Percentiles rank a stretch among this genome's conserved stretches.
Evolutionary conservation across 2,888 invertebrate species (phyloP).

Genomic region (Seladonia tumulorum): DNA sequence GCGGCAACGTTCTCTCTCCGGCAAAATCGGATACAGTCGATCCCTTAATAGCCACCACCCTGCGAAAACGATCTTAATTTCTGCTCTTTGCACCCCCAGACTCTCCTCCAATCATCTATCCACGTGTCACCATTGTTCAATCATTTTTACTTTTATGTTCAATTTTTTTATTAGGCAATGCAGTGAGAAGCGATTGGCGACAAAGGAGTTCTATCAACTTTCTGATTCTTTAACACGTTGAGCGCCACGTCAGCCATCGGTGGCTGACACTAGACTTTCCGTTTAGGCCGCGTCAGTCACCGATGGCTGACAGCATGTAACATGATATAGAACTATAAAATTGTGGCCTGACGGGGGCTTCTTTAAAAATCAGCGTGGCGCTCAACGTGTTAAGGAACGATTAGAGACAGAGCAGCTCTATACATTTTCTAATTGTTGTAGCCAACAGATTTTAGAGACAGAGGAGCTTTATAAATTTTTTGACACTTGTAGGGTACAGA

Average conservation of each 20-base stretch:
- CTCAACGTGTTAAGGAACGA: no score
- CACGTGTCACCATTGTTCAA: neutral
- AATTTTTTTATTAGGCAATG: no score
- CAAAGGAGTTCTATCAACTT: neutral
- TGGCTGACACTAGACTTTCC: no score
- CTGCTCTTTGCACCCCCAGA: neutral
- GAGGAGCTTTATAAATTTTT: neutral
- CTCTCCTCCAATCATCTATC: neutral
- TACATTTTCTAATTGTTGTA: no score
- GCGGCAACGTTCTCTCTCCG: slow-evolving; percentile 39
- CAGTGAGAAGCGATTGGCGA: neutral
- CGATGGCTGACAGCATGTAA: no score
- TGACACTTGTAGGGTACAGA: neutral
- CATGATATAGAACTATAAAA: no score
- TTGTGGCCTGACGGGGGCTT: no score
- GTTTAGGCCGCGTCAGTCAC: no score
- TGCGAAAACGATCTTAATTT: slow-evolving; percentile 30
- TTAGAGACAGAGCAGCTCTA: no score
- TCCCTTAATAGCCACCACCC: slow-evolving; percentile 32
- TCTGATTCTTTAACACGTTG: neutral
- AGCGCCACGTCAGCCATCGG: no score
- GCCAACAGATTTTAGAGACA: neutral
- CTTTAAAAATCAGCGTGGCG: no score
- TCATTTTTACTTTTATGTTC: neutral
- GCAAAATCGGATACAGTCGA: slow-evolving; percentile 38